phyloP scores from a whole-genome alignment of 1,140 invertebrate genomes.

The Paralvinella palmiformis region DNA sequence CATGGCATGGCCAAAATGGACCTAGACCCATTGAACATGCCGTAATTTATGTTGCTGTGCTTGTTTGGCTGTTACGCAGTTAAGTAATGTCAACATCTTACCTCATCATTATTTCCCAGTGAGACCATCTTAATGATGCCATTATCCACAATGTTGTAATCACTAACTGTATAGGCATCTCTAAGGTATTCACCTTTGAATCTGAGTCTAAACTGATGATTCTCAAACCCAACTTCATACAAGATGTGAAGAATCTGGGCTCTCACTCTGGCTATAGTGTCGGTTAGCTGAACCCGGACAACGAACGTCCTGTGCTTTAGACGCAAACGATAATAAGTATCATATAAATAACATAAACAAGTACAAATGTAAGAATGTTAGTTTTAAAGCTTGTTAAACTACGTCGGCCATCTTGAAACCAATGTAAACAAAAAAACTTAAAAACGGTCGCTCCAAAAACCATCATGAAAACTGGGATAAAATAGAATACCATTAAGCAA shows the following conservation, averaged over 20 bases:
- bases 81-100: too few relatives aligned
- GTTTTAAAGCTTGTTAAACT: too few relatives aligned
- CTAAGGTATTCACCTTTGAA: conserved; percentile 41
- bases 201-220: conserved; percentile 40
- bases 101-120: conserved; percentile 31
- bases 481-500: not conserved
- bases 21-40: too few relatives aligned
- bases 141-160: conserved; percentile 39
- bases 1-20: too few relatives aligned
- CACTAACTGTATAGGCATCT: conserved; percentile 35
- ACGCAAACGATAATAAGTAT: too few relatives aligned
- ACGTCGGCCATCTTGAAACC: conserved; percentile 4
- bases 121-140: conserved; percentile 42
- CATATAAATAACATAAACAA: too few relatives aligned
- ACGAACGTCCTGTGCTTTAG: conserved; percentile 46
- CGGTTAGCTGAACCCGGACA: conserved; percentile 28
- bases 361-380: too few relatives aligned
- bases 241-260: conserved; percentile 41
- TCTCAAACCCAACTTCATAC: conserved; percentile 38
- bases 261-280: conserved; percentile 38
- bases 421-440: not conserved
- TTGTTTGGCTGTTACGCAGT: too few relatives aligned
- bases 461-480: not conserved
- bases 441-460: not conserved
- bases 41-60: too few relatives aligned